Evolutionary conservation across 2,888 invertebrate species (phyloP).

Genomic region (Onchidella celtica): DNA sequence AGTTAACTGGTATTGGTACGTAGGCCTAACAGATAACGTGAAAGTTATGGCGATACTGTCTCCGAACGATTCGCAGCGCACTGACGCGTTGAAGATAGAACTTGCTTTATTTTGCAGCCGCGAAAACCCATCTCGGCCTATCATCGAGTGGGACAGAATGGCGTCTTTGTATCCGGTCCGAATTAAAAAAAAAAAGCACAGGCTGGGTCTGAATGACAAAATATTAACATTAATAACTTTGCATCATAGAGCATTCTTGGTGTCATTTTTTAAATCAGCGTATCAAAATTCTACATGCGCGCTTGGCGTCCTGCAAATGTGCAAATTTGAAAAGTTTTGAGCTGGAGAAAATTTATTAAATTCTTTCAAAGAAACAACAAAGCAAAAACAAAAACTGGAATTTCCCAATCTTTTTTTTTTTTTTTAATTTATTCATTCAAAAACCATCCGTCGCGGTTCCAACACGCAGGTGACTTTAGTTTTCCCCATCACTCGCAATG

Average conservation of each 20-base stretch:
- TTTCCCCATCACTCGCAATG: too few species aligned
- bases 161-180: not conserved
- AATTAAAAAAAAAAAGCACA: not conserved
- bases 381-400: too few species aligned
- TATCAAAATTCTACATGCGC: too few species aligned
- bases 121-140: not conserved
- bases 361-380: too few species aligned
- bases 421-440: too few species aligned
- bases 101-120: not conserved
- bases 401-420: too few species aligned
- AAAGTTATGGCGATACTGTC: not conserved
- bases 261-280: not conserved
- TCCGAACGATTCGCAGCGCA: not conserved
- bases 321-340: too few species aligned
- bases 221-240: not conserved
- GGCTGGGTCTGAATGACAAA: not conserved
- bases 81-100: not conserved
- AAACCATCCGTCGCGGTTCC: too few species aligned
- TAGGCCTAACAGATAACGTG: not conserved
- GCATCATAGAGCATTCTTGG: not conserved
- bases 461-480: too few species aligned
- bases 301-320: too few species aligned
- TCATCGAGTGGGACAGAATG: not conserved
- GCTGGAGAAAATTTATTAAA: too few species aligned
- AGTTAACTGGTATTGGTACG: too few species aligned